phyloP scores from a whole-genome alignment of 2,797 vertebrate species.

The Chiloscyllium punctatum region DNA sequence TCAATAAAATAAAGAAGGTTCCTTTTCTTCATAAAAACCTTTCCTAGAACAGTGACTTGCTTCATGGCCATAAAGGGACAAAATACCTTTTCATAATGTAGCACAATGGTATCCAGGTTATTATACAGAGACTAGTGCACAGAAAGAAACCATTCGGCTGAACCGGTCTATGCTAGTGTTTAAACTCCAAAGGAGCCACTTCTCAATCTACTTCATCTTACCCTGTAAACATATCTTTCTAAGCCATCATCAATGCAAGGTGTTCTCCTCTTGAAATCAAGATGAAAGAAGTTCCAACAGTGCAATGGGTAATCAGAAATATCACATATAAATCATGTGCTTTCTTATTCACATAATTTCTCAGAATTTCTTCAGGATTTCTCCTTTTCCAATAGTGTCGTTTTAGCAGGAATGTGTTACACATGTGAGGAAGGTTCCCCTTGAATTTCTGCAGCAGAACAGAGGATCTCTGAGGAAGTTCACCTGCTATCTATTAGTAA shows the following conservation, averaged over 20 bases:
- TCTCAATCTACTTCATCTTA: not conserved
- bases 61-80: not conserved
- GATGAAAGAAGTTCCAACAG: not conserved
- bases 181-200: not conserved
- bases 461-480: not conserved
- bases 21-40: not conserved
- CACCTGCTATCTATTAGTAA: not conserved
- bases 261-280: not conserved
- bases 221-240: not conserved
- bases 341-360: not conserved
- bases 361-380: not conserved
- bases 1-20: not conserved
- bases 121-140: not conserved
- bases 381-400: not conserved
- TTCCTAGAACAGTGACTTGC: too few relatives aligned
- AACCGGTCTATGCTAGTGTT: not conserved
- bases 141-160: not conserved
- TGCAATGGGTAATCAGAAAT: not conserved
- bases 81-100: not conserved
- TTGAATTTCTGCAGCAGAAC: not conserved
- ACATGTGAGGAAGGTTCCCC: not conserved
- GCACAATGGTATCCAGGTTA: not conserved
- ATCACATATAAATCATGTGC: not conserved
- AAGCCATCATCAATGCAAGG: not conserved
- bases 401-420: not conserved